Evolutionary conservation across 2,888 invertebrate genomes (phyloP).

Genomic region (Sturmia bella): DNA sequence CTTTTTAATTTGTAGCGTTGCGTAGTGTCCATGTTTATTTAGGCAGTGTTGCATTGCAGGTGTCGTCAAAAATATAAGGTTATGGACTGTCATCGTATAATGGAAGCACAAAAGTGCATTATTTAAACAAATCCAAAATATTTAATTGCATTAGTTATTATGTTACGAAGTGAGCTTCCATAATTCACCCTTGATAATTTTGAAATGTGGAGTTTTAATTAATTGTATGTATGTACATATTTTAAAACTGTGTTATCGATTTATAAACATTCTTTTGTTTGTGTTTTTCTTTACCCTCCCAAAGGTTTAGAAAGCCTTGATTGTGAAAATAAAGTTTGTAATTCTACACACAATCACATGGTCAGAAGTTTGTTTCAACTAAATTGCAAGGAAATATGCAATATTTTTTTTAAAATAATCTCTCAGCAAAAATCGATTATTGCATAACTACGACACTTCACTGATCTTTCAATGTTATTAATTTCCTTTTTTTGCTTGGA

Average conservation of each 20-base stretch:
- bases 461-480: too few species aligned
- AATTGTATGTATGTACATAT: neutral
- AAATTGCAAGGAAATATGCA: too few species aligned
- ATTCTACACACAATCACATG: too few species aligned
- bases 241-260: constrained; percentile 50
- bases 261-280: constrained; percentile 42
- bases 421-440: too few species aligned
- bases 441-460: too few species aligned
- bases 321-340: too few species aligned
- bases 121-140: constrained; percentile 69
- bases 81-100: constrained; percentile 57
- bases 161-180: too few species aligned
- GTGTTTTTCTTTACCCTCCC: neutral
- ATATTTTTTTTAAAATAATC: too few species aligned
- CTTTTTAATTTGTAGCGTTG: constrained; percentile 74
- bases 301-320: neutral
- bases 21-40: constrained; percentile 70
- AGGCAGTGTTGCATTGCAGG: constrained; percentile 74
- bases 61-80: constrained; percentile 70
- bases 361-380: too few species aligned
- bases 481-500: too few species aligned
- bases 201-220: constrained; percentile 17
- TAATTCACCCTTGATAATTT: too few species aligned
- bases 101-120: constrained; percentile 23
- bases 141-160: neutral